phyloP scores from a whole-genome alignment of 2,113 vertebrate species.

The Tetrax tetrax region DNA sequence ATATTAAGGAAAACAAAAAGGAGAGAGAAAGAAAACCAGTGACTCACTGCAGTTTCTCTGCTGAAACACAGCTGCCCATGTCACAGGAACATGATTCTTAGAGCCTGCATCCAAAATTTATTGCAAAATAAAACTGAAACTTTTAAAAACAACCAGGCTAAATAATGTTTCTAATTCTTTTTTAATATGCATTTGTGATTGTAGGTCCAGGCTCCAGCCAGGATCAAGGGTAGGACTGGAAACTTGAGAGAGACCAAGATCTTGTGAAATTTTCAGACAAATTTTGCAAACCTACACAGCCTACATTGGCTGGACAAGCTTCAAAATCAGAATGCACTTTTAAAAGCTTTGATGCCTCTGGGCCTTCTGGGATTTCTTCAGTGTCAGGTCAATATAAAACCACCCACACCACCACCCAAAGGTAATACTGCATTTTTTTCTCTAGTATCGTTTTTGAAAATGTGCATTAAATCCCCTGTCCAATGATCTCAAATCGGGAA shows the following conservation, averaged over 20 bases:
- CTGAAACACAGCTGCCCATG: conserved; percentile 55
- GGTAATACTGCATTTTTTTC: not conserved
- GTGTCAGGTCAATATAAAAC: not conserved
- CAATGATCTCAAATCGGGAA: not conserved
- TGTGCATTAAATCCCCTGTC: not conserved
- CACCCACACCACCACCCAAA: not conserved
- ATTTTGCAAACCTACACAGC: not conserved
- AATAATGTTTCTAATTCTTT: not conserved
- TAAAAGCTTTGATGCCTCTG: not conserved
- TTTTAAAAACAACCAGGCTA: not conserved
- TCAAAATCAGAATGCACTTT: not conserved
- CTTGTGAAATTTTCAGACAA: conserved; percentile 8
- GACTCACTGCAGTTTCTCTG: conserved; percentile 26
- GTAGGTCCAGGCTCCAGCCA: not conserved
- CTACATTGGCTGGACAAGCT: not conserved
- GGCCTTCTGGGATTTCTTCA: not conserved
- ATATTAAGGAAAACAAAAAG: conserved; percentile 34
- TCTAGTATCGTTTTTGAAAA: not conserved
- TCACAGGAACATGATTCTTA: not conserved
- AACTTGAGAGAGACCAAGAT: not conserved
- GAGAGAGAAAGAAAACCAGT: not conserved
- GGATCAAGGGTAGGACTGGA: not conserved
- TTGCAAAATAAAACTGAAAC: conserved; percentile 49
- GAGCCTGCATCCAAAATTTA: conserved; percentile 17
- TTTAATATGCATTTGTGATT: not conserved